A percentile compares a stretch with the other conserved stretches of the same genome.
Conservation (phyloP, 92 coral and sea anemone species). For the Porites lobata region DNA sequence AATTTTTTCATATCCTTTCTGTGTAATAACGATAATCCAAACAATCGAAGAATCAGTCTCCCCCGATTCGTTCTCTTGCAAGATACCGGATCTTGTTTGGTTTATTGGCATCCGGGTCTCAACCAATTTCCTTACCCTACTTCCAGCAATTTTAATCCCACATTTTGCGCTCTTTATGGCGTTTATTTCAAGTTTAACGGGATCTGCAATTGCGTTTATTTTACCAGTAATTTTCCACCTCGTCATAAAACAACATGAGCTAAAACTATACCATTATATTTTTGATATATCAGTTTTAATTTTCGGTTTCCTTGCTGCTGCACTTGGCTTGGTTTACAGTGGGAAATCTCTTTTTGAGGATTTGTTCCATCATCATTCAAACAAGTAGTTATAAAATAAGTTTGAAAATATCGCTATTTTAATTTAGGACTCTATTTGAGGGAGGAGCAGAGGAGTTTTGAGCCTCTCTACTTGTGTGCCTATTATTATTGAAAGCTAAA, state of each 20-base stretch:
- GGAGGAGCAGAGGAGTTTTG: no score
- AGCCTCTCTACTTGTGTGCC: no score
- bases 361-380: no score
- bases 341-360: conserved; percentile 15
- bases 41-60: conserved; percentile 58
- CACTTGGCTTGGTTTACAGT: conserved; percentile 46
- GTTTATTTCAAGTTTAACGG: conserved; percentile 65
- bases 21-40: conserved; percentile 41
- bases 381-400: no score
- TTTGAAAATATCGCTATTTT: no score
- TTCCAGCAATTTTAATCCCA: conserved; percentile 65
- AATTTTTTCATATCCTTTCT: conserved; percentile 66
- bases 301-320: conserved; percentile 42
- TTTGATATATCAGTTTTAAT: conserved; percentile 56
- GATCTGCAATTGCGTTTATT: conserved; percentile 55
- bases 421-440: no score
- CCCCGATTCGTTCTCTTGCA: conserved; percentile 43
- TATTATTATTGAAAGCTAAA: no score
- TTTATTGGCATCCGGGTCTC: conserved; percentile 53
- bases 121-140: conserved; percentile 42
- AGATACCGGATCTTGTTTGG: conserved; percentile 36
- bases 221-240: conserved; percentile 78
- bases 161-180: conserved; percentile 72
- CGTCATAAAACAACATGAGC: conserved; percentile 31
- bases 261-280: conserved; percentile 35